Evolutionary conservation across 2,888 invertebrate species (phyloP), one percentile per base, ranked within the genome.

Genomic region (Fissipunctia ypsillon): DNA sequence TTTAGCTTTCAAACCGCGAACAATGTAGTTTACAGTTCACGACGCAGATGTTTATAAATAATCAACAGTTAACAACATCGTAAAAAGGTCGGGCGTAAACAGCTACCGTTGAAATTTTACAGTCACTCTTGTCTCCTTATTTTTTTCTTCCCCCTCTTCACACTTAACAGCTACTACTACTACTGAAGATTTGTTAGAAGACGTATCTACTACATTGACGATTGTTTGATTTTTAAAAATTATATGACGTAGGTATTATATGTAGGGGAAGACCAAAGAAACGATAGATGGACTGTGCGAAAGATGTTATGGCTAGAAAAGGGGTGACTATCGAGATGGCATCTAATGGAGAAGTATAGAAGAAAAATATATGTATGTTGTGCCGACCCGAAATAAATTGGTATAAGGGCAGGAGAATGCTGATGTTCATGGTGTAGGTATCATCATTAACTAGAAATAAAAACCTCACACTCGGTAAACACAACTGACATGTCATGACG

Each of bases 21-120:
- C 95, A 95, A 95, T 95, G 94, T 94, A 94, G 94, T 95, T 94
- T 94, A 94, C 94, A 94, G 91, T 93, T 92, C 90, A 92, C 90
- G 90, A 90, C 92, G 91, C 94, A 95, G 95, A 95, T 95, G 96
- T 96, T 95, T 95, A 95, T 94, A 95, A 95, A 95, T 94, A 95
- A 95, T 94, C 95, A 95, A 95, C 95, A 94, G 95, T 94, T 95
- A 95, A 95, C 95, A 92, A 91, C 95, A 91, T 95, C 95, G 94
- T 96, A 95, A 96, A 95, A 94, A 94, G 92, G 93, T 92, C 91
- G 89, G 90, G 91, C 91, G 93, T 95, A 93, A 95, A 95, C 95
- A 94, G 93, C 91, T 89, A 91, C 94, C 93, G 94, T 94, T 94
- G 93, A 94, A 94, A 93, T 92, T 93, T 94, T 92, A 94, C 94